Conservation (phyloP, 2,888 invertebrate genomes). For the Emmelina monodactyla region DNA sequence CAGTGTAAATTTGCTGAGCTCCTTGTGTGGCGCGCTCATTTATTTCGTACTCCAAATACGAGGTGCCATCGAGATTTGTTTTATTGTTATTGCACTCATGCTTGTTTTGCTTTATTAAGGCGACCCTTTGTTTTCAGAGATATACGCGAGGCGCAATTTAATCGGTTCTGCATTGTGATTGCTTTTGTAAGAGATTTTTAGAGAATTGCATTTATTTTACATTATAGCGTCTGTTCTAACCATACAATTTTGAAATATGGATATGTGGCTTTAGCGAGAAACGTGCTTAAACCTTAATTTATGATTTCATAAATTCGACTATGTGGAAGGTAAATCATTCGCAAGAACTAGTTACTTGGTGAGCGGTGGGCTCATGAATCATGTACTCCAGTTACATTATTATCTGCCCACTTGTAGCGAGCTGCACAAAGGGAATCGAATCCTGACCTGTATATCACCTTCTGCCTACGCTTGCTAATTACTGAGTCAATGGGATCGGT, state of each 20-base stretch:
- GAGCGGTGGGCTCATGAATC: too few relatives aligned
- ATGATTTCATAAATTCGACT: too few relatives aligned
- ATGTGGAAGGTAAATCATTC: too few relatives aligned
- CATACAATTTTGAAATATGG: too few relatives aligned
- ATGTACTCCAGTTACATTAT: too few relatives aligned
- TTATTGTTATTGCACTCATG: constrained; percentile 24
- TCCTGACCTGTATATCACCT: not conserved
- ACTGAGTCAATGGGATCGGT: not conserved
- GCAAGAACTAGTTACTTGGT: too few relatives aligned
- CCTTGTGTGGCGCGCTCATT: constrained; percentile 46
- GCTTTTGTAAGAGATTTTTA: not conserved
- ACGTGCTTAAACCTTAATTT: too few relatives aligned
- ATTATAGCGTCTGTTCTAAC: too few relatives aligned
- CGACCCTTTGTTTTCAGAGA: constrained; percentile 1
- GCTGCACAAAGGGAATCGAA: too few relatives aligned
- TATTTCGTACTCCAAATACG: constrained; percentile 35
- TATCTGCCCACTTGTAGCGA: too few relatives aligned
- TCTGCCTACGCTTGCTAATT: not conserved
- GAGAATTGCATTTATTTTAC: too few relatives aligned
- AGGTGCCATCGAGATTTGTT: constrained; percentile 39
- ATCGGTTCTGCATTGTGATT: not conserved
- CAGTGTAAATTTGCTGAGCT: constrained; percentile 57
- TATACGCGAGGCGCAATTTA: not conserved
- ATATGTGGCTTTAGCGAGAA: too few relatives aligned
- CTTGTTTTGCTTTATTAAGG: not conserved